Percentiles rank a stretch among this genome's conserved stretches.
These are phyloP conservation scores for Trachymyrmex septentrionalis DNA, from an alignment of 1,140 invertebrate species.

Conservation along the genomic window DNA sequence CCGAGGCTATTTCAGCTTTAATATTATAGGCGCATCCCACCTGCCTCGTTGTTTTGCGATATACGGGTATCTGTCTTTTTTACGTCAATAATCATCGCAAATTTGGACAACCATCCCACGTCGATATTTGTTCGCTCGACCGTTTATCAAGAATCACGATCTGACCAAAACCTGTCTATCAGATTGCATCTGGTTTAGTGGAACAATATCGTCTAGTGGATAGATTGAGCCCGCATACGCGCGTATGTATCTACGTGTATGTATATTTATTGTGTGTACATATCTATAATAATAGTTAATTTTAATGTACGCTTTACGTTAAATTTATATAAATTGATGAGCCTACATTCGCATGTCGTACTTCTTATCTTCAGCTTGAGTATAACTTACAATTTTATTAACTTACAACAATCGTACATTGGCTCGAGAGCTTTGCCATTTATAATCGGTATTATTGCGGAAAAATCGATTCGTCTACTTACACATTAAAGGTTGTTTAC, in stretches of 20 bases:
- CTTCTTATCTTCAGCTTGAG: not conserved
- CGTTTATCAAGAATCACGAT: conserved; percentile 23
- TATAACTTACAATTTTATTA: conserved; percentile 21
- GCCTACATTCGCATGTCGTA: not conserved
- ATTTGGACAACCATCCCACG: conserved; percentile 4
- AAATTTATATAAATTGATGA: conserved; percentile 11
- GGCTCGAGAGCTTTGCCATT: not conserved
- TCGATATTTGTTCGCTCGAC: not conserved
- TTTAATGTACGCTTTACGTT: not conserved
- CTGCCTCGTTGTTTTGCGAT: not conserved
- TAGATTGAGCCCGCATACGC: too few relatives aligned
- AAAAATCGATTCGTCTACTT: not conserved
- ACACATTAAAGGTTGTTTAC: not conserved
- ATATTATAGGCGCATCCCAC: not conserved
- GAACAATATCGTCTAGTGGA: not conserved
- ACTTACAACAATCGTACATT: not conserved
- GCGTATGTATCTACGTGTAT: not conserved
- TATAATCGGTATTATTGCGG: not conserved
- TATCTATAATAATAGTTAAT: conserved; percentile 21
- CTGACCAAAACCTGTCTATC: conserved; percentile 14
- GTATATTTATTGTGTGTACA: not conserved
- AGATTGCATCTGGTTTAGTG: not conserved
- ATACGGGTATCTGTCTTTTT: not conserved
- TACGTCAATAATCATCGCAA: conserved; percentile 17
- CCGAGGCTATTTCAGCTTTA: conserved; percentile 40